Evolutionary conservation across 1,140 invertebrate species (phyloP), one percentile per base, ranked within the genome.

Genomic region (Drosophila nigrodunni): DNA sequence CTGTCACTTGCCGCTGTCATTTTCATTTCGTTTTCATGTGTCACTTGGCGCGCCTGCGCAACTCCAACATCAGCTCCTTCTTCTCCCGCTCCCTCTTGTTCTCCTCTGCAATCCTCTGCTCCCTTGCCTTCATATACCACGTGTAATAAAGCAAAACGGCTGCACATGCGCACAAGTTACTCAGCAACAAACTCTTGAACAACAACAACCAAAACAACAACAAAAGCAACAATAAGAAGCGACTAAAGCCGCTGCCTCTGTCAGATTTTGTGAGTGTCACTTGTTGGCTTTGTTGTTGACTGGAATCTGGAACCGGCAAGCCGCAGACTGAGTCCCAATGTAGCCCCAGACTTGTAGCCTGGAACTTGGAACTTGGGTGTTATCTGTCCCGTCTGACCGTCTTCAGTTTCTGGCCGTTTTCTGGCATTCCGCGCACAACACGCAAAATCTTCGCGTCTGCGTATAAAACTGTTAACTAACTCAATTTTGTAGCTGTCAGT

Each of bases 391-490:
- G 77, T 71, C 75, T 30, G 80, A 89, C 80, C 83, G 83, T 88
- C 83, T 89, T 89, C 86, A 89, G 81, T 88, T 85, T 89, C 83
- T 58, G 57, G 46, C 70, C 44, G 57, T 50, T 77, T 30, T 30
- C 25, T 30, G 25, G 69, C 74, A 65, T 65, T 74, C 73, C 71
- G 71, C 44, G 41, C 62, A 50, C 76, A 87, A 91, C 88, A 91
- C 81, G 82, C 83, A 57, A 91, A 91, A 91, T 91, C 74, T 81
- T 74, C 81, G 80, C 85, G 79, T 73, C 81, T 76, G 80, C 86
- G 85, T 90, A 92, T 92, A 92, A 92, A 92, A 92, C 90, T 90
- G 90, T 91, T 92, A 92, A 92, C 90, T 92, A 92, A 92, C 90
- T 92, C 90, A 92, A 92, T 92, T 91, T 92, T 90, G 87, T 88